phyloP scores from a whole-genome alignment of 2,888 invertebrate species.

The Latrodectus elegans region DNA sequence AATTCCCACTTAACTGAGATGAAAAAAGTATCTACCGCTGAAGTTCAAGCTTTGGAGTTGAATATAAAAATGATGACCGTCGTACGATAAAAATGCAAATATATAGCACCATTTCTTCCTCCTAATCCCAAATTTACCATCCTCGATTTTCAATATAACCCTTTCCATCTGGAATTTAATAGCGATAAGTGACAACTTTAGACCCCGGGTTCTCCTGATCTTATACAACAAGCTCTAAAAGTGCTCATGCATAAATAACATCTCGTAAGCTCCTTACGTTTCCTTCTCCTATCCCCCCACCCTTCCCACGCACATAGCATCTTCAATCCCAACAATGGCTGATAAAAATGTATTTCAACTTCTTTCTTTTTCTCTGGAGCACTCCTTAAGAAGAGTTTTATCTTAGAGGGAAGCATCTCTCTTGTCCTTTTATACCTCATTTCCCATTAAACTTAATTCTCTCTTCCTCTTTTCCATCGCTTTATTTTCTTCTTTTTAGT shows the following conservation, averaged over 20 bases:
- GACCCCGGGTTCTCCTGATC: not conserved
- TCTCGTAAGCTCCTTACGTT: constrained; percentile 40
- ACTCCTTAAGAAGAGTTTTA: constrained; percentile 48
- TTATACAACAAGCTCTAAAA: constrained; percentile 39
- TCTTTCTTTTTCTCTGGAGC: not conserved
- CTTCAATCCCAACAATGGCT: constrained; percentile 7
- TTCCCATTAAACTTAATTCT: constrained; percentile 57
- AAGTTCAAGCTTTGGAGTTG: too few species aligned
- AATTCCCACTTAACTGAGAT: too few species aligned
- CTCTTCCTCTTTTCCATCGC: not conserved
- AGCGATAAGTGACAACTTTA: constrained; percentile 26
- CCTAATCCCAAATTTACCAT: constrained; percentile 52
- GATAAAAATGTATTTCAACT: constrained; percentile 48
- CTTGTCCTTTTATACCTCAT: constrained; percentile 29
- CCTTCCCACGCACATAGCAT: not conserved
- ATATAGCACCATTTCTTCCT: not conserved
- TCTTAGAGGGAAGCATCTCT: constrained; percentile 26
- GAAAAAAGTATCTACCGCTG: too few species aligned
- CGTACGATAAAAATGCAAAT: constrained; percentile 28
- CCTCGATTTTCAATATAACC: constrained; percentile 56
- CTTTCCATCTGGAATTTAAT: constrained; percentile 40
- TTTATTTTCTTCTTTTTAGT: not conserved
- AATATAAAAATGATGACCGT: not conserved
- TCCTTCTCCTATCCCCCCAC: not conserved
- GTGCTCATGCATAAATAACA: constrained; percentile 49